A percentile compares a stretch with the other conserved stretches of the same genome.
Evolutionary conservation across 2,113 vertebrate species (phyloP).

Genomic region (Apus apus): DNA sequence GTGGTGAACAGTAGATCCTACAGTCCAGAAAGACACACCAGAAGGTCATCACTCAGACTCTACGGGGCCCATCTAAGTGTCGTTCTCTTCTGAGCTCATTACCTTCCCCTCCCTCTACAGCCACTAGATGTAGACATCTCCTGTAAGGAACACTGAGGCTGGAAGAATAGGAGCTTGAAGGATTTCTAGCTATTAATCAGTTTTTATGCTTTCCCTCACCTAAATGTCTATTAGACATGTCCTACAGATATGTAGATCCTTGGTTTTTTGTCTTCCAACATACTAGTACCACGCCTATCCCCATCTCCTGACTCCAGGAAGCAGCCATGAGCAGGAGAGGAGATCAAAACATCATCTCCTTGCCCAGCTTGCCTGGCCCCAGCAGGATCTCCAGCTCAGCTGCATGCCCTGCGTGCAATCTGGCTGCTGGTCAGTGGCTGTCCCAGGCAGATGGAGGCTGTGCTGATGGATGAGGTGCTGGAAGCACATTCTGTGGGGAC

Average conservation of each 20-base stretch:
- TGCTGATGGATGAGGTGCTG: neutral
- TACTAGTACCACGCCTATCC: neutral
- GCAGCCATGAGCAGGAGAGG: neutral
- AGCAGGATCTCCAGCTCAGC: neutral
- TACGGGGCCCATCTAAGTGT: too few relatives aligned
- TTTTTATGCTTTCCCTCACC: neutral
- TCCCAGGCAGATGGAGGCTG: neutral
- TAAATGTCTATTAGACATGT: neutral
- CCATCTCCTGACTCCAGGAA: neutral
- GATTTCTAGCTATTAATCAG: neutral
- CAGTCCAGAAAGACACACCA: neutral
- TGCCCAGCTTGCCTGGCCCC: rapidly evolving
- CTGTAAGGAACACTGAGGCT: neutral
- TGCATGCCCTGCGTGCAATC: rapidly evolving
- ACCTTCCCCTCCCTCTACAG: neutral
- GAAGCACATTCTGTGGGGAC: neutral
- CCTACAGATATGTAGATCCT: neutral
- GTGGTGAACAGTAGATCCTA: neutral
- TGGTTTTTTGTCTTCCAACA: neutral
- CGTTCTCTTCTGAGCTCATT: neutral
- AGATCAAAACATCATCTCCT: neutral
- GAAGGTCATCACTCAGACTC: neutral
- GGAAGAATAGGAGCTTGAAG: neutral
- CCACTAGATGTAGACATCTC: rapidly evolving
- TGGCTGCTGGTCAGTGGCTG: neutral